These are phyloP conservation scores for Ptiloglossa arizonensis DNA, from an alignment of 1,140 invertebrate species.

Conservation along the genomic window DNA sequence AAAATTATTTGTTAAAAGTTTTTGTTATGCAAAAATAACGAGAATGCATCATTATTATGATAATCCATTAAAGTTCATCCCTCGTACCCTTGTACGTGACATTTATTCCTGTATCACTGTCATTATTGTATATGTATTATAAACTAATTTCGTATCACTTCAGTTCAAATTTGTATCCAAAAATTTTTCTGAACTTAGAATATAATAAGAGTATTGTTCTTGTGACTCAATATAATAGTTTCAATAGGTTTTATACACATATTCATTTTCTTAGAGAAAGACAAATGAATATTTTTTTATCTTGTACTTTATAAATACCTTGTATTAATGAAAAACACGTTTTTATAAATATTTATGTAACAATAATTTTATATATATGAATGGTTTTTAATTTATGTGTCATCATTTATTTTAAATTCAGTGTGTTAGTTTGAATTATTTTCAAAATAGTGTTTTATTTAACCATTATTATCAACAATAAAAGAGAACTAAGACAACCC, in stretches of 20 bases:
- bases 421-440: not conserved
- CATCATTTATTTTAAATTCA: not conserved
- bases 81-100: slow-evolving; percentile 17
- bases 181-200: slow-evolving; percentile 26
- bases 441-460: not conserved
- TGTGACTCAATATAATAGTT: not conserved
- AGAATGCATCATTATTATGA: slow-evolving; percentile 1
- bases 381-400: not conserved
- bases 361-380: not conserved
- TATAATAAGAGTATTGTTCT: not conserved
- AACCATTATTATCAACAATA: not conserved
- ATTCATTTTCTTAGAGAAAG: not conserved
- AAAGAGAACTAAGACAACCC: not conserved
- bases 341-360: slow-evolving; percentile 21
- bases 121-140: slow-evolving; percentile 42
- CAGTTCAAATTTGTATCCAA: slow-evolving; percentile 55
- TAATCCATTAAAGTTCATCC: slow-evolving; percentile 34
- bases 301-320: slow-evolving; percentile 3
- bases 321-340: not conserved
- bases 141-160: slow-evolving; percentile 36
- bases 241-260: not conserved
- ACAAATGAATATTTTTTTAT: no score
- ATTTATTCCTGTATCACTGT: slow-evolving; percentile 29
- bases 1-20: slow-evolving; percentile 29
- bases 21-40: slow-evolving; percentile 39